phyloP scores from a whole-genome alignment of 2,797 vertebrate species.

The Serranus cabrilla region DNA sequence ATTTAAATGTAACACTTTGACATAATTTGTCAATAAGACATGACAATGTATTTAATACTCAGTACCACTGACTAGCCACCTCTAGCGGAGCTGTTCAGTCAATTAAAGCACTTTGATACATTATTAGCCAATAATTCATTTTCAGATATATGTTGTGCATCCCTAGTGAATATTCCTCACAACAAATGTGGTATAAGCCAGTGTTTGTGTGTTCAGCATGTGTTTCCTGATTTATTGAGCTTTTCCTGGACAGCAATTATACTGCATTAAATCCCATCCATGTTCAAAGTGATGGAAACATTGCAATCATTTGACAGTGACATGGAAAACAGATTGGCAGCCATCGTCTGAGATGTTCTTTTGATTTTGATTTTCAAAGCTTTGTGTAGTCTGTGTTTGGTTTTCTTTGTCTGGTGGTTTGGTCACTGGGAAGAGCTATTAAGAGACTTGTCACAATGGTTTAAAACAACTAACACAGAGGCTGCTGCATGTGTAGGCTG shows the following conservation, averaged over 20 bases:
- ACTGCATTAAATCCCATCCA: neutral
- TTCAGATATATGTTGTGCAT: too few species aligned
- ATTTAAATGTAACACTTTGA: too few species aligned
- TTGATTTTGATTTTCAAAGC: slow-evolving; percentile 8
- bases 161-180: slow-evolving; percentile 32
- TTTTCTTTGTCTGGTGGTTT: slow-evolving; percentile 26
- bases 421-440: slow-evolving; percentile 5
- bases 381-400: slow-evolving; percentile 16
- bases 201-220: slow-evolving; percentile 32
- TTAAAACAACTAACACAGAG: slow-evolving; percentile 14
- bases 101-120: too few species aligned
- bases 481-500: slow-evolving; percentile 19
- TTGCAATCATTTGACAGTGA: slow-evolving; percentile 36
- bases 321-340: slow-evolving; percentile 37
- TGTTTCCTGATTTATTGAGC: slow-evolving; percentile 41
- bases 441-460: neutral
- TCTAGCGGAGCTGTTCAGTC: too few species aligned
- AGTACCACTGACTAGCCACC: too few species aligned
- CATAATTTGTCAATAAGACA: too few species aligned
- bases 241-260: slow-evolving; percentile 24
- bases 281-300: slow-evolving; percentile 21
- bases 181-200: slow-evolving; percentile 28
- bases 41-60: too few species aligned
- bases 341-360: neutral
- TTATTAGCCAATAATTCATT: too few species aligned